Conservation (phyloP, 1,140 invertebrate species). For the Lysiphlebus fabarum region DNA sequence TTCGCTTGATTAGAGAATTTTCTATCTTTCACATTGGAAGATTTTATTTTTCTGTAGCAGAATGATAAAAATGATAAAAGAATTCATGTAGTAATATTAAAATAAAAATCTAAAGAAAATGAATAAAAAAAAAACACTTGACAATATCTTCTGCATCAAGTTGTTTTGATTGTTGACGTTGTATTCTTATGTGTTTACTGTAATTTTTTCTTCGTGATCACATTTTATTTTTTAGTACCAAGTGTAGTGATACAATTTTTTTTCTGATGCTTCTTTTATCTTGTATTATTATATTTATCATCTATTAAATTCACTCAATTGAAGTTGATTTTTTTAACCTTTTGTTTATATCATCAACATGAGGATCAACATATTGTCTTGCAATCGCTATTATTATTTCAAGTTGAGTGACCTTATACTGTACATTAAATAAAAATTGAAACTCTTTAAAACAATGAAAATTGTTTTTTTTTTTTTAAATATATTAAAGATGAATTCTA, state of each 20-base stretch:
- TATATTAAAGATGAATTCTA: no score
- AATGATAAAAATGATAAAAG: constrained; percentile 12
- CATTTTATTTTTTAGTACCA: constrained; percentile 4
- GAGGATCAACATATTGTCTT: no score
- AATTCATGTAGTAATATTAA: not conserved
- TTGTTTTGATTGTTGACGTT: not conserved
- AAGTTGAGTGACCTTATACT: no score
- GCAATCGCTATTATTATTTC: no score
- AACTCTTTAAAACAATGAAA: no score
- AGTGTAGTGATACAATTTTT: not conserved
- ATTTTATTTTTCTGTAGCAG: constrained; percentile 3
- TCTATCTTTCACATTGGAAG: constrained; percentile 11
- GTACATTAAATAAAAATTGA: no score
- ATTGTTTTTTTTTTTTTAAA: no score
- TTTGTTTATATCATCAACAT: no score
- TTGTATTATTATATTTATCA: no score
- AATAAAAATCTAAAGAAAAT: not conserved
- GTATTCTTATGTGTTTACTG: constrained; percentile 9
- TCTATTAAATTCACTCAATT: constrained; percentile 11
- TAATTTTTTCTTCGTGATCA: constrained; percentile 15
- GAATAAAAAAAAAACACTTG: constrained; percentile 6
- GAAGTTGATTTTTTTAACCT: constrained; percentile 4
- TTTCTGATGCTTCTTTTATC: constrained; percentile 1
- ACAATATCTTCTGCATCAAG: constrained; percentile 10
- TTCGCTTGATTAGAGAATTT: constrained; percentile 20